Conservation (phyloP, 1,140 invertebrate species). For the Drosophila takahashii region DNA sequence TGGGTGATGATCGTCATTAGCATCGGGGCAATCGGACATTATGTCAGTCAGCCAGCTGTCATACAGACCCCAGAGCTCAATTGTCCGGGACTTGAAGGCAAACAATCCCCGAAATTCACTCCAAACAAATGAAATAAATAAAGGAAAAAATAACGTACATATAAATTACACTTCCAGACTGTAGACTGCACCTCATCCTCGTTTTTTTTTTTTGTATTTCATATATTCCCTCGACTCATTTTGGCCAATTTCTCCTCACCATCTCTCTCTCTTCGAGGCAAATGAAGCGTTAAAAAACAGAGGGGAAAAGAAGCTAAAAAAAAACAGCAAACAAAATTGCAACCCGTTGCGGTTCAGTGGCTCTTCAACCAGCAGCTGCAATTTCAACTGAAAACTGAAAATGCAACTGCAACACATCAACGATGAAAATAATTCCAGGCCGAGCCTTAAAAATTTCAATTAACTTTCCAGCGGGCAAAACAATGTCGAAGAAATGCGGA, state of each 20-base stretch:
- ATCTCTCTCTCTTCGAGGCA: conserved; percentile 55
- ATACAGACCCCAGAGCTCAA: conserved; percentile 48
- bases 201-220: not conserved
- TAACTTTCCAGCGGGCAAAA: conserved; percentile 58
- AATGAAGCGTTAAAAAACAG: conserved; percentile 72
- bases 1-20: conserved; percentile 57
- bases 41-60: conserved; percentile 79
- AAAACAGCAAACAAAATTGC: conserved; percentile 61
- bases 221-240: not conserved
- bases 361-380: conserved; percentile 52
- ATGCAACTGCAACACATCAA: conserved; percentile 37
- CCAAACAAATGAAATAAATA: conserved; percentile 38
- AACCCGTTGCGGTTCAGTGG: conserved; percentile 76
- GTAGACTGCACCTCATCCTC: conserved; percentile 43
- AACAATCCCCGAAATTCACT: conserved; percentile 55
- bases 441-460: conserved; percentile 75
- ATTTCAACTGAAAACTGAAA: conserved; percentile 26
- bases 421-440: conserved; percentile 57
- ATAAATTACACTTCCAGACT: conserved; percentile 35
- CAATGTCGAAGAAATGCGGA: conserved; percentile 41
- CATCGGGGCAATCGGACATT: conserved; percentile 62
- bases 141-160: conserved; percentile 33
- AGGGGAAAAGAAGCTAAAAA: conserved; percentile 8
- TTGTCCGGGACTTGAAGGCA: conserved; percentile 53
- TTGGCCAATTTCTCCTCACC: conserved; percentile 59